These are phyloP conservation scores for Neria commutata DNA, from an alignment of 2,888 invertebrate species.

Conservation along the genomic window DNA sequence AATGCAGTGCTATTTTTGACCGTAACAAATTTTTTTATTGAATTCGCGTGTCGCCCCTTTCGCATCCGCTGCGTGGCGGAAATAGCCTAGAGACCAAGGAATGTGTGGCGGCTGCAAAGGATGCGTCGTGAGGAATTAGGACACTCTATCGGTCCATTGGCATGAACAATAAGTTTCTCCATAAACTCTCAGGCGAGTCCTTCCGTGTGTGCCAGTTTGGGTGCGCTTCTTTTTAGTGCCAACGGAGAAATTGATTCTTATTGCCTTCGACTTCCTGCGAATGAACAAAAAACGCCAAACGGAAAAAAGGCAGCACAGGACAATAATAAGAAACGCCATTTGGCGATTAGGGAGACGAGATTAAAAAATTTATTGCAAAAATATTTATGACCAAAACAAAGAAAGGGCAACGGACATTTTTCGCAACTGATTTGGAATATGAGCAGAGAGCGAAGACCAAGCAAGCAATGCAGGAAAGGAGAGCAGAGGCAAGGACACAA, in stretches of 20 bases:
- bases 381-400: slow-evolving; percentile 58
- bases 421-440: too few species aligned
- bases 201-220: background rate
- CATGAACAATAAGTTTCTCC: background rate
- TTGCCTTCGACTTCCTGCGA: slow-evolving; percentile 39
- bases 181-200: slow-evolving; percentile 6
- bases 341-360: slow-evolving; percentile 63
- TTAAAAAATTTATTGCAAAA: slow-evolving; percentile 64
- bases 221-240: too few species aligned
- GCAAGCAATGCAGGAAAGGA: background rate
- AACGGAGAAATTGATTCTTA: slow-evolving; percentile 58
- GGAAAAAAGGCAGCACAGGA: slow-evolving; percentile 37
- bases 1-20: slow-evolving; percentile 36
- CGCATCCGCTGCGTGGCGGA: background rate
- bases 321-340: slow-evolving; percentile 60
- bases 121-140: background rate
- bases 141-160: slow-evolving; percentile 5
- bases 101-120: slow-evolving; percentile 6
- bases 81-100: background rate
- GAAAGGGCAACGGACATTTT: slow-evolving; percentile 2
- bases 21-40: slow-evolving; percentile 43
- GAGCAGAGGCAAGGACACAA: too few species aligned
- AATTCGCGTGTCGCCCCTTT: slow-evolving; percentile 33
- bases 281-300: slow-evolving; percentile 8
- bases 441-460: background rate